phyloP scores from a whole-genome alignment of 30 jellyfish, hydroid and myxozoan genomes.

The Aurelia sp. region DNA sequence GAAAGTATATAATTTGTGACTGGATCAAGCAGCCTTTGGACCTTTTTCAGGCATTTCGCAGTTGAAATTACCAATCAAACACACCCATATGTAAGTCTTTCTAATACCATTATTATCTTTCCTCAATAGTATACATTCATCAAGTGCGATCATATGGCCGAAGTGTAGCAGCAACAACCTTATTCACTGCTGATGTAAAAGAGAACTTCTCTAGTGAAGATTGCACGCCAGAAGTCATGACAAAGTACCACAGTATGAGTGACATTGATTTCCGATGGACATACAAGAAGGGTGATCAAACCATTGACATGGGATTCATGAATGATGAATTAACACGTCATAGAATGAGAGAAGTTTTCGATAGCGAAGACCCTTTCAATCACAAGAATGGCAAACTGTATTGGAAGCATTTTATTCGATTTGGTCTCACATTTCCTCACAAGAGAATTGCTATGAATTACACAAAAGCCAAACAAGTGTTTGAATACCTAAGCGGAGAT shows the following conservation, averaged over 20 bases:
- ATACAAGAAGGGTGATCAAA: constrained; percentile 86
- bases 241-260: constrained; percentile 77
- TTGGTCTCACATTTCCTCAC: constrained; percentile 59
- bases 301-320: constrained; percentile 94
- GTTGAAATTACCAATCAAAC: no score
- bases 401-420: constrained; percentile 67
- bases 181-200: constrained; percentile 85
- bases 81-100: no score
- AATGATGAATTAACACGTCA: constrained; percentile 71
- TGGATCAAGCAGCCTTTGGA: no score
- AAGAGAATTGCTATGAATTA: constrained; percentile 64
- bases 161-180: constrained; percentile 85
- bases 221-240: constrained; percentile 70
- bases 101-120: no score
- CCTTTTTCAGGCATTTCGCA: no score
- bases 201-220: constrained; percentile 76
- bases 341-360: constrained; percentile 23
- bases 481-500: constrained; percentile 32
- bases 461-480: constrained; percentile 43
- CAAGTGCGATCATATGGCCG: constrained; percentile 95
- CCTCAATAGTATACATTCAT: constrained; percentile 73
- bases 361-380: constrained; percentile 8
- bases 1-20: no score
- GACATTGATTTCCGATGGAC: constrained; percentile 93
- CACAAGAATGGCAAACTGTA: constrained; percentile 57